phyloP scores from a whole-genome alignment of 2,113 vertebrate genomes.

The Nanorana parkeri region DNA sequence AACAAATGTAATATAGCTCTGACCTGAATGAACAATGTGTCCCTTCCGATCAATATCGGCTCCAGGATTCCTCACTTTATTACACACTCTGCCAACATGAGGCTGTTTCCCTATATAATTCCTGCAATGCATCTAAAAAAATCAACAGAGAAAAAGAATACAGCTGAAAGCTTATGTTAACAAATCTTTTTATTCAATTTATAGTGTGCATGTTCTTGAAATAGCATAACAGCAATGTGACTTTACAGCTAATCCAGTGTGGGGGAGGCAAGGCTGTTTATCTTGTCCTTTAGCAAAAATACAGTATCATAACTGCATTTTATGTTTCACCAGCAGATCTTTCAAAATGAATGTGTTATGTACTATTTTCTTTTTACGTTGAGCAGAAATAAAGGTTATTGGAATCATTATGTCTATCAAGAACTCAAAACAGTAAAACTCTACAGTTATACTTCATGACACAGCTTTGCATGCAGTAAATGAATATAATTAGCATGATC shows the following conservation, averaged over 20 bases:
- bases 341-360: not conserved
- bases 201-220: slow-evolving; percentile 33
- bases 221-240: slow-evolving; percentile 36
- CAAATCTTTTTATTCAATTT: slow-evolving; percentile 31
- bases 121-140: slow-evolving; percentile 80
- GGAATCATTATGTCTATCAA: slow-evolving; percentile 5
- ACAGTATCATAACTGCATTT: slow-evolving; percentile 10
- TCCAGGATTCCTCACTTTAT: slow-evolving; percentile 35
- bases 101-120: slow-evolving; percentile 80
- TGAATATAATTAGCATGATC: no score
- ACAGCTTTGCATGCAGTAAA: no score
- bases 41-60: slow-evolving; percentile 5
- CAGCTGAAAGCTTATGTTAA: slow-evolving; percentile 17
- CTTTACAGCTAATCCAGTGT: slow-evolving; percentile 27
- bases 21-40: slow-evolving; percentile 64
- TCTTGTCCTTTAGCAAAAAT: slow-evolving; percentile 21
- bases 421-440: not conserved
- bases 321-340: not conserved
- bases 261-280: slow-evolving; percentile 36
- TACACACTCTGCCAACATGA: slow-evolving; percentile 50
- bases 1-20: slow-evolving; percentile 56
- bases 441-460: no score
- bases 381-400: slow-evolving; percentile 1
- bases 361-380: slow-evolving; percentile 1
- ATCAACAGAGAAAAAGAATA: slow-evolving; percentile 40